A percentile compares a stretch with the other conserved stretches of the same genome.
These are phyloP conservation scores for Mesopsocus fuscifrons DNA, from an alignment of 2,888 invertebrate genomes.

Conservation along the genomic window DNA sequence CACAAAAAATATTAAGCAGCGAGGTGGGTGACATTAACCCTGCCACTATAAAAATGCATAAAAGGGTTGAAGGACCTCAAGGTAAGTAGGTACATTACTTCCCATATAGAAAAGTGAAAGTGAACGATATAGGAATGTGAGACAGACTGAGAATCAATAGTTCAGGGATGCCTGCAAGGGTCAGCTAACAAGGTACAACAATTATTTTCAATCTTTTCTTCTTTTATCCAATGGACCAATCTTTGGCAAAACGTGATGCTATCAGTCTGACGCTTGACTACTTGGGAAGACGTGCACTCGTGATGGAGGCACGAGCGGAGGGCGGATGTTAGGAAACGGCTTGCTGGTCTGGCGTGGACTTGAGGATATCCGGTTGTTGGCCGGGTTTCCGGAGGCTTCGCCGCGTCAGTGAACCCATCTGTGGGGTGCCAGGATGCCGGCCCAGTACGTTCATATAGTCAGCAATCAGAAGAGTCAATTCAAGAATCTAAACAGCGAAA, in stretches of 20 bases:
- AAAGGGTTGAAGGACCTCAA: too few relatives aligned
- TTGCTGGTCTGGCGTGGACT: constrained; percentile 71
- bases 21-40: not conserved
- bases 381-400: constrained; percentile 38
- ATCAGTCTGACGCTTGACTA: too few relatives aligned
- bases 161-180: too few relatives aligned
- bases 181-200: too few relatives aligned
- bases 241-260: too few relatives aligned
- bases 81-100: too few relatives aligned
- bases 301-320: not conserved
- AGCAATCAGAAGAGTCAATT: constrained; percentile 76
- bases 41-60: not conserved
- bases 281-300: not conserved
- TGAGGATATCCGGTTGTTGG: constrained; percentile 65
- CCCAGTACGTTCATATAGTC: constrained; percentile 80
- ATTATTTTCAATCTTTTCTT: too few relatives aligned
- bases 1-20: not conserved
- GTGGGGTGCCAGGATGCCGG: constrained; percentile 46
- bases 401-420: constrained; percentile 56
- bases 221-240: too few relatives aligned
- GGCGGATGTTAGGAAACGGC: constrained; percentile 2
- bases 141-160: too few relatives aligned
- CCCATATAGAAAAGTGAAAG: too few relatives aligned
- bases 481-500: constrained; percentile 42
- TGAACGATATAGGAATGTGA: too few relatives aligned